Evolutionary conservation across 1,140 invertebrate species (phyloP).

Genomic region (Teleogryllus occipitalis): DNA sequence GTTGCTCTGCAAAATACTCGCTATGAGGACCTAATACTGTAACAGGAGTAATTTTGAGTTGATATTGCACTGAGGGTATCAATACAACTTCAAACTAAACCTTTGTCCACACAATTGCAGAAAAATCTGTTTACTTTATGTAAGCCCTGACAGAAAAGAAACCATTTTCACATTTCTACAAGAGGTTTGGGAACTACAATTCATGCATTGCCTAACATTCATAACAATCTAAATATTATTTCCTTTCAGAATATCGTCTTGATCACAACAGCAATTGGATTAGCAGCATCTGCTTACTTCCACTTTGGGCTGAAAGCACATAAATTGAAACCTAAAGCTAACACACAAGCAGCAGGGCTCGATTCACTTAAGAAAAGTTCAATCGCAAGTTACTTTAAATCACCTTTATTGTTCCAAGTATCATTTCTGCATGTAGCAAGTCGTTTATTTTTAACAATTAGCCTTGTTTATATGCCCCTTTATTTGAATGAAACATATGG

Average conservation of each 20-base stretch:
- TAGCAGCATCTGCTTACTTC: conserved; percentile 47
- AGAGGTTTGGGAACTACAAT: background rate
- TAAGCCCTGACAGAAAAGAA: background rate
- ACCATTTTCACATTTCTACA: background rate
- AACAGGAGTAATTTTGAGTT: too few species aligned
- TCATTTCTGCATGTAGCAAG: conserved; percentile 68
- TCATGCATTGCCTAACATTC: too few species aligned
- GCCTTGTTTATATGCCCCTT: conserved; percentile 77
- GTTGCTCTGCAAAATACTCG: too few species aligned
- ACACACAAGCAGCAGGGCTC: background rate
- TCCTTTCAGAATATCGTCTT: conserved; percentile 48
- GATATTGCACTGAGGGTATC: too few species aligned
- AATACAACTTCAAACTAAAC: background rate
- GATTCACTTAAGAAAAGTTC: background rate
- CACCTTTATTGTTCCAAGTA: conserved; percentile 38
- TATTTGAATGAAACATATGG: conserved; percentile 70
- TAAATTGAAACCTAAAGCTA: background rate
- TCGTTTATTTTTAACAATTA: conserved; percentile 72
- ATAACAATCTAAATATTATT: background rate
- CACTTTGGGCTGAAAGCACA: conserved; percentile 35
- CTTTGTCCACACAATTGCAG: background rate
- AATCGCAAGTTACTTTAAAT: conserved; percentile 32
- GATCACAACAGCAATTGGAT: conserved; percentile 45
- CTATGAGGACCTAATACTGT: too few species aligned
- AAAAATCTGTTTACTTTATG: background rate